phyloP scores from a whole-genome alignment of 2,113 vertebrate genomes.

The Typhlomys cinereus region DNA sequence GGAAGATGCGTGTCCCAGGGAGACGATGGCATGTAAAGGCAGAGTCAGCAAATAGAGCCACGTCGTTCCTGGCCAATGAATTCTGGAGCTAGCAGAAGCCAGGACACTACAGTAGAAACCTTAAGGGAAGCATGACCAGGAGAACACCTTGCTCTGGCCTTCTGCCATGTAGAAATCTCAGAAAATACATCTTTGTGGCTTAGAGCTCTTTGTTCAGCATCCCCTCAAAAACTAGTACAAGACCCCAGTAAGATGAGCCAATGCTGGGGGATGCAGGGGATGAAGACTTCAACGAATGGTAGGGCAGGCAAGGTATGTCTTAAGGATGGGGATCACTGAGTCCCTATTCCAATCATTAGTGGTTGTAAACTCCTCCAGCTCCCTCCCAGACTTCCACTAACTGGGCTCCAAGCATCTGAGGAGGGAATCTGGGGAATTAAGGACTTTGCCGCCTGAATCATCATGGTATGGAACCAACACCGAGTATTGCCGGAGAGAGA shows the following conservation, averaged over 20 bases:
- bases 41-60: background rate
- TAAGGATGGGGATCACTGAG: background rate
- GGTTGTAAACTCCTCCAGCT: background rate
- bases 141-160: background rate
- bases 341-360: background rate
- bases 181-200: background rate
- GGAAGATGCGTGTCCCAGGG: background rate
- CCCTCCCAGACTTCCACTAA: background rate
- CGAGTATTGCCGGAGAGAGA: background rate
- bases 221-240: background rate
- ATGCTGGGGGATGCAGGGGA: background rate
- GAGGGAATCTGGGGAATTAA: background rate
- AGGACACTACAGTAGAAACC: background rate
- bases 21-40: background rate
- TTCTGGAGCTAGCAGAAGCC: background rate
- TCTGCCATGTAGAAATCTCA: background rate
- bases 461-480: background rate
- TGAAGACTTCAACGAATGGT: background rate
- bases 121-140: background rate
- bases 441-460: no score
- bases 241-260: background rate
- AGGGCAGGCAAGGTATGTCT: background rate
- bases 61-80: background rate
- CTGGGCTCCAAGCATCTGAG: background rate
- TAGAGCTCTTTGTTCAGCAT: background rate